A percentile compares a stretch with the other conserved stretches of the same genome.
Evolutionary conservation across 2,113 vertebrate species (phyloP).

Genomic region (Phalacrocorax carbo): DNA sequence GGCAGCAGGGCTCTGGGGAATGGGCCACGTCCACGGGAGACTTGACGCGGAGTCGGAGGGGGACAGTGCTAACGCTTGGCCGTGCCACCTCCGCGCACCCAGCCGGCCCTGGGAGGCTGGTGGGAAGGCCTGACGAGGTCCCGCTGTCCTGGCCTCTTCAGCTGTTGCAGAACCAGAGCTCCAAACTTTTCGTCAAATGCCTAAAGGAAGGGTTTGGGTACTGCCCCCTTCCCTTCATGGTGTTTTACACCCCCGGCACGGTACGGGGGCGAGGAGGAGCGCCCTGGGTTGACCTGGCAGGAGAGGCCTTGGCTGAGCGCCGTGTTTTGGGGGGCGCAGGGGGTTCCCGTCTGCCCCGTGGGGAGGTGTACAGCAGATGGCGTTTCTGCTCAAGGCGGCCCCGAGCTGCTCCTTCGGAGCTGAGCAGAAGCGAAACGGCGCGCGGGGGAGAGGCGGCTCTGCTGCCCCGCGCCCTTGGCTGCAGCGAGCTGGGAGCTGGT

Average conservation of each 20-base stretch:
- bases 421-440: fast-evolving
- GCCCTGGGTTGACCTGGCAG: background rate
- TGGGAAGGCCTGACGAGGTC: background rate
- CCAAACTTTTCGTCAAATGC: background rate
- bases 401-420: background rate
- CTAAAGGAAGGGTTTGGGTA: background rate
- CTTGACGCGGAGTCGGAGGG: fast-evolving
- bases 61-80: fast-evolving
- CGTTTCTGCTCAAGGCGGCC: background rate
- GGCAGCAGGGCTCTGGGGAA: background rate
- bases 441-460: background rate
- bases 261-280: no score
- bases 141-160: background rate
- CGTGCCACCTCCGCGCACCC: fast-evolving
- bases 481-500: background rate
- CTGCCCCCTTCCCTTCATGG: background rate
- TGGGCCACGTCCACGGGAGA: fast-evolving
- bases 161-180: fast-evolving
- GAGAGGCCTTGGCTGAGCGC: background rate
- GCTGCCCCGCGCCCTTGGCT: background rate
- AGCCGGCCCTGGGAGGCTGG: fast-evolving
- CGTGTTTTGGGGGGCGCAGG: fast-evolving
- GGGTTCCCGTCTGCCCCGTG: fast-evolving
- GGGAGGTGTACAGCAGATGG: background rate
- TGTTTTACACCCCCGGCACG: background rate